Percentiles rank a stretch among this genome's conserved stretches.
Evolutionary conservation across 2,888 invertebrate species (phyloP).

Genomic region (Drosophila meridiana): DNA sequence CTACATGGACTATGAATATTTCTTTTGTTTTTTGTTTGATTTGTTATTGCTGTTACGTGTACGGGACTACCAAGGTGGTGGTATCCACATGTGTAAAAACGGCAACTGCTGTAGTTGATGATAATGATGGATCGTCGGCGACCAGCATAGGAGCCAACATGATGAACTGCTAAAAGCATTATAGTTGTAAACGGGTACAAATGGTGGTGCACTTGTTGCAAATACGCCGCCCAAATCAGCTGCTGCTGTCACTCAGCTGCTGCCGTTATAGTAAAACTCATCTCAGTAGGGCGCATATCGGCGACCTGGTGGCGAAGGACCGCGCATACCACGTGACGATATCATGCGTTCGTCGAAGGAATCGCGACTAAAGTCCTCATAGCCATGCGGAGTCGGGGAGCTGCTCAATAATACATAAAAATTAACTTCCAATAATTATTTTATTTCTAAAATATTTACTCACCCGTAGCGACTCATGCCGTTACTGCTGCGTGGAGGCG

Average conservation of each 20-base stretch:
- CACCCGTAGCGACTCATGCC: constrained; percentile 85
- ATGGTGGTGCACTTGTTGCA: constrained; percentile 43
- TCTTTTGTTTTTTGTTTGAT: constrained; percentile 26
- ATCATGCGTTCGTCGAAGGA: constrained; percentile 92
- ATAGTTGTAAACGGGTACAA: constrained; percentile 41
- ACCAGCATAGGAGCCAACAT: constrained; percentile 64
- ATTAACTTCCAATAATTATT: neutral
- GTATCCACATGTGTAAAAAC: constrained; percentile 57
- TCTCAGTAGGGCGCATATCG: constrained; percentile 93
- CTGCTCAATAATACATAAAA: constrained; percentile 29
- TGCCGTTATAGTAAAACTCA: constrained; percentile 82
- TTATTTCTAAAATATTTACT: constrained; percentile 1
- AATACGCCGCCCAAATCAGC: constrained; percentile 35
- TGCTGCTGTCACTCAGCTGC: constrained; percentile 67
- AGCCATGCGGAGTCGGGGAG: constrained; percentile 86
- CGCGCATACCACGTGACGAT: constrained; percentile 88
- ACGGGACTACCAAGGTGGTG: constrained; percentile 47
- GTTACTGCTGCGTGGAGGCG: constrained; percentile 87
- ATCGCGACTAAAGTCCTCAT: constrained; percentile 95
- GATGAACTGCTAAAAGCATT: constrained; percentile 20
- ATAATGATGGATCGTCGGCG: constrained; percentile 35
- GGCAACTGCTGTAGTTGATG: constrained; percentile 48
- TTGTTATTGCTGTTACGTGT: constrained; percentile 27
- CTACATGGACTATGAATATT: constrained; percentile 32
- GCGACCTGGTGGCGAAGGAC: constrained; percentile 93